Percentiles rank a stretch among this genome's conserved stretches.
Evolutionary conservation across 2,113 vertebrate genomes (phyloP).

Genomic region (Grus americana): DNA sequence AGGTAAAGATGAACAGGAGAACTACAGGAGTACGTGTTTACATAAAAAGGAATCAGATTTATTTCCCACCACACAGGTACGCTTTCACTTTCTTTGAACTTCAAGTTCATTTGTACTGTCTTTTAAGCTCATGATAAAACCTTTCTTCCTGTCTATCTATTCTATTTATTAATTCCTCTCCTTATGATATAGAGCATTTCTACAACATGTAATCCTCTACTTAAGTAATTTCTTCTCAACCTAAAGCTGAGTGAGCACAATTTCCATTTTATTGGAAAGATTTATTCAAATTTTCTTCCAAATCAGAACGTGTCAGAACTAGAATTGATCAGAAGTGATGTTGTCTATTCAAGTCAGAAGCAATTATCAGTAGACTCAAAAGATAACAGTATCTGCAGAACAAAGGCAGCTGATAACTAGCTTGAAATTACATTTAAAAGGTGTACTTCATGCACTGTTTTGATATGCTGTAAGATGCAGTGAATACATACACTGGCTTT

Average conservation of each 20-base stretch:
- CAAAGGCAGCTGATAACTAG: not conserved
- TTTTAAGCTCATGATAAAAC: not conserved
- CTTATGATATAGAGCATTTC: not conserved
- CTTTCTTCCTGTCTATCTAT: not conserved
- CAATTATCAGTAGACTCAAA: not conserved
- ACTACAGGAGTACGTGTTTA: not conserved
- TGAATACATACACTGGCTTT: not conserved
- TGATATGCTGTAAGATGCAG: not conserved
- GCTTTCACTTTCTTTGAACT: not conserved
- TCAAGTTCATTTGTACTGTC: not conserved
- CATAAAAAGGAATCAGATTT: not conserved
- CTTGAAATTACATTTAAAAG: not conserved
- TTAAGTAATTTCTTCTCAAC: not conserved
- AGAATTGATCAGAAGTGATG: not conserved
- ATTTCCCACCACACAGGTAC: not conserved
- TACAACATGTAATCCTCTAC: not conserved
- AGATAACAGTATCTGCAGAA: not conserved
- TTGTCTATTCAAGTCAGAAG: not conserved
- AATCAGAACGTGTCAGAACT: not conserved
- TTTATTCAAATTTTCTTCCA: not conserved
- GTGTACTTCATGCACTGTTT: not conserved
- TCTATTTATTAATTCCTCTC: not conserved
- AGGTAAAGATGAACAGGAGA: not conserved
- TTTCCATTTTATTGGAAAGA: not conserved
- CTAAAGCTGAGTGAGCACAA: not conserved